Base-by-base conservation (phyloP, 2,113 vertebrate genomes). In the Sinocyclocheilus maitianheensis region DNA sequence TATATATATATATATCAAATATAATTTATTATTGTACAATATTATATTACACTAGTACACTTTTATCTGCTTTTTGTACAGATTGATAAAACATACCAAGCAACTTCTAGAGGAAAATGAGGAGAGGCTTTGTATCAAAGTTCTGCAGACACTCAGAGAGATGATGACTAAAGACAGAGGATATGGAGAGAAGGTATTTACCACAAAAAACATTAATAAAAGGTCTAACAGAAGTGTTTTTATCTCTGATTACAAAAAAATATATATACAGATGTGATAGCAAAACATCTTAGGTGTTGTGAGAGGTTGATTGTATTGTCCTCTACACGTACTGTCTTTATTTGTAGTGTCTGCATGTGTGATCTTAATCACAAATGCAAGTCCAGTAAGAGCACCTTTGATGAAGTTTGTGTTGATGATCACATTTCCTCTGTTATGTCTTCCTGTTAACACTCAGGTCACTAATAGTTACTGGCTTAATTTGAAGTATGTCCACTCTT, bases 151-250 rank as follows among this genome's bases (percentile, higher is more conserved):
- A 0, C 96, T 99, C 82, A 92, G 98, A 67, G 98, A 99, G 92
- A 99, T 99, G 98, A 99, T 99, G 98, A 98, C 98, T 84, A 99
- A 99, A 94, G 97, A 99, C 83, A 93, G 97, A 79, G 98, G 97
- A 88, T 99, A 98, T 86, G 98, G 97, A 89, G 97, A 99, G 92
- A 99, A 99, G 98, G 98, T 99, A 96, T 83, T 83, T 55, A 72
- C 20, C 48, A 43, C 14, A 76, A 84, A 79, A 24, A 34, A 34
- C 1, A 14, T 18, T 53, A 53, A 53, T 53, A 53, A 53, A 51
- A 53, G 51, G 51, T 16, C 13, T 53, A 14, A 53, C 4, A 4
- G 51, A 53, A 14, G 13, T 14, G 3, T 53, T 53, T 34, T 16
- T 3, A 51, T 12, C 48, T 51, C 10, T 51, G 43, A 11, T 48